phyloP scores from a whole-genome alignment of 2,888 invertebrate genomes.

The Aleiodes testaceus region DNA sequence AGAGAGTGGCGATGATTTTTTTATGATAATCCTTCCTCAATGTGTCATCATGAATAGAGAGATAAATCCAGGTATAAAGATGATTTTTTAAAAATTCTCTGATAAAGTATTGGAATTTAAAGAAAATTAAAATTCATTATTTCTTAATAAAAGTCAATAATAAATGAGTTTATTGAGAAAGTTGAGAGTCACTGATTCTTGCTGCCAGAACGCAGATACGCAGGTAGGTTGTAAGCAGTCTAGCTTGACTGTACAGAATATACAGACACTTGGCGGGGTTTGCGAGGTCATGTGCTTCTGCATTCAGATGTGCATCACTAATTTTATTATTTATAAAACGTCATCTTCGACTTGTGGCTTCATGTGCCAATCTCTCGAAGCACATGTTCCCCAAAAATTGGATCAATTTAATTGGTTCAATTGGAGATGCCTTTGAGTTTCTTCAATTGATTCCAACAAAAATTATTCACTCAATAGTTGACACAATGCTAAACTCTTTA shows the following conservation, averaged over 20 bases:
- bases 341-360: background rate
- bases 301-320: constrained; percentile 62
- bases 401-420: too few relatives aligned
- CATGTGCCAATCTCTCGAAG: too few relatives aligned
- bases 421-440: too few relatives aligned
- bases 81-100: too few relatives aligned
- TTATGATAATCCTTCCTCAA: too few relatives aligned
- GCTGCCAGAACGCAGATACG: constrained; percentile 56
- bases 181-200: constrained; percentile 59
- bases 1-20: background rate
- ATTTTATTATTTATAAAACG: constrained; percentile 54
- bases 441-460: background rate
- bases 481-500: background rate
- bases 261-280: constrained; percentile 65
- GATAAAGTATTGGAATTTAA: too few relatives aligned
- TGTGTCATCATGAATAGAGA: too few relatives aligned
- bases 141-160: too few relatives aligned
- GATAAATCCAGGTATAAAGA: too few relatives aligned
- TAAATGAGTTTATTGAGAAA: too few relatives aligned
- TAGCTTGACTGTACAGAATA: constrained; percentile 64
- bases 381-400: background rate
- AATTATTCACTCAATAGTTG: background rate
- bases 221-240: constrained; percentile 68
- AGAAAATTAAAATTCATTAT: too few relatives aligned
- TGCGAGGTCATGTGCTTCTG: constrained; percentile 65